Evolutionary conservation across 2,797 vertebrate species (phyloP), one percentile per base, ranked within the genome.

Genomic region (Enteromius anoplus): DNA sequence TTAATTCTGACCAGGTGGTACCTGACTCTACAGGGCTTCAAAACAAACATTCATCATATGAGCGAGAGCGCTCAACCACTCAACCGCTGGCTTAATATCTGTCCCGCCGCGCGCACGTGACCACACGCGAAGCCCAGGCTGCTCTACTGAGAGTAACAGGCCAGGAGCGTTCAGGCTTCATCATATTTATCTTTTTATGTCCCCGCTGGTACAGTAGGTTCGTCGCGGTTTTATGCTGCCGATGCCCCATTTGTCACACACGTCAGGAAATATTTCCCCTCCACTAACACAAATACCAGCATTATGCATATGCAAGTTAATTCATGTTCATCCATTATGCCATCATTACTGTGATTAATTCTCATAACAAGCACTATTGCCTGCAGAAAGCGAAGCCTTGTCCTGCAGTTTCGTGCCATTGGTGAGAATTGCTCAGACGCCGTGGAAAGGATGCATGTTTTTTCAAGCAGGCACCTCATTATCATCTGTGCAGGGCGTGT

Each of bases 331-430:
- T 75, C 53, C 81, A 85, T 85, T 85, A 85, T 75, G 51, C 21
- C 69, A 42, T 69, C 76, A 73, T 83, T 85, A 83, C 70, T 75
- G 75, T 83, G 76, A 83, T 85, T 85, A 85, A 82, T 85, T 87
- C 26, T 51, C 76, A 85, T 78, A 80, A 83, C 70, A 79, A 79
- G 70, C 83, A 32, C 53, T 47, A 55, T 75, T 66, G 78, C 51
- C 32, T 37, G 49, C 49, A 37, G 78, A 84, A 79, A 82, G 40
- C 58, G 47, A 62, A 78, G 78, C 32, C 66, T 71, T 29, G 45
- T 49, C 77, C 80, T 2, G 51, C 66, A 82, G 32, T 83, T 84
- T 58, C 4, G 8, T 51, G 80, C 68, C 72, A 40, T 68, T 71
- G 79, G 77, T 66, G 32, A 62, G 75, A 69, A 53, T 29, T 75